phyloP scores from a whole-genome alignment of 2,888 invertebrate species.

The Encarsia formosa region DNA sequence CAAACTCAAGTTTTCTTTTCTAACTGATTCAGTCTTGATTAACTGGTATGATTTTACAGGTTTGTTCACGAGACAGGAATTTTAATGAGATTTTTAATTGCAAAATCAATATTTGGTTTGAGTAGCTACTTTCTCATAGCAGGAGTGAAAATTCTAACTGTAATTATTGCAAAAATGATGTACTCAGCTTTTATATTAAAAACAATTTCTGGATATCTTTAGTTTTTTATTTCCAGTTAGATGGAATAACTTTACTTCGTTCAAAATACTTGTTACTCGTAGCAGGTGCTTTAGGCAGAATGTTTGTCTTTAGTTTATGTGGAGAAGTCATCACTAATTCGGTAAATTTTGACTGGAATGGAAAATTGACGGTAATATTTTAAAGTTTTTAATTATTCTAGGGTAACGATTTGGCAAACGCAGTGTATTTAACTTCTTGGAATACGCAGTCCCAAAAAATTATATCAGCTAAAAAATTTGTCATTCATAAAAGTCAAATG shows the following conservation, averaged over 20 bases:
- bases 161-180: background rate
- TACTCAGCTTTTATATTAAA: too few relatives aligned
- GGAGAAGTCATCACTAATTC: too few relatives aligned
- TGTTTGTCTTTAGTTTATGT: too few relatives aligned
- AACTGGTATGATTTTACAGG: background rate
- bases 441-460: background rate
- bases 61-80: background rate
- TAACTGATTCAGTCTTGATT: background rate
- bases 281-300: too few relatives aligned
- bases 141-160: background rate
- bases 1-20: background rate
- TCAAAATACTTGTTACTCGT: too few relatives aligned
- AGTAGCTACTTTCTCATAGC: background rate
- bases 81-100: background rate
- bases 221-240: too few relatives aligned
- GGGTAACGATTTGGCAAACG: background rate
- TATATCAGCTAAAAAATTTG: background rate
- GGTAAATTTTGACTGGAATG: too few relatives aligned
- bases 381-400: too few relatives aligned
- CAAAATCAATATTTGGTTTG: background rate
- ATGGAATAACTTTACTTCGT: too few relatives aligned
- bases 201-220: too few relatives aligned
- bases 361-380: too few relatives aligned
- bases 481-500: background rate
- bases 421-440: background rate